These are phyloP conservation scores for Rhadinocentrus ornatus DNA, from an alignment of 2,797 vertebrate species.

Conservation along the genomic window DNA sequence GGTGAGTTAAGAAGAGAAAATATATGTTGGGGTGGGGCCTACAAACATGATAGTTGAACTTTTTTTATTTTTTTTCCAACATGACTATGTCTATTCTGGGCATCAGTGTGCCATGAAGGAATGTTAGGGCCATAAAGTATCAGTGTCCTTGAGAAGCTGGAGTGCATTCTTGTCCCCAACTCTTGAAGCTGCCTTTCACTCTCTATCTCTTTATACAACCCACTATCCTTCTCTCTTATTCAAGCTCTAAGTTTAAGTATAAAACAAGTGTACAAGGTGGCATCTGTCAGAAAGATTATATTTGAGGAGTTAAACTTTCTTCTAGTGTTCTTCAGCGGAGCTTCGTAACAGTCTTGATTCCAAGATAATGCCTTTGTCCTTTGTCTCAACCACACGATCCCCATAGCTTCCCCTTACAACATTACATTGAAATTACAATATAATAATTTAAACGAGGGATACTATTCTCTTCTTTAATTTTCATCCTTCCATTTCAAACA, in stretches of 20 bases:
- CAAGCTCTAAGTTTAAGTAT: conserved; percentile 63
- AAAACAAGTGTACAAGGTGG: conserved; percentile 72
- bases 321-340: conserved; percentile 56
- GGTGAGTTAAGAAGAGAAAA: conserved; percentile 57
- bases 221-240: conserved; percentile 52
- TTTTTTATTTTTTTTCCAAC: conserved; percentile 41
- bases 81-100: conserved; percentile 72
- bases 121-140: conserved; percentile 79
- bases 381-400: conserved; percentile 54
- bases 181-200: conserved; percentile 66
- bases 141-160: conserved; percentile 77
- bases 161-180: conserved; percentile 72
- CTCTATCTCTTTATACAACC: conserved; percentile 63
- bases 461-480: conserved; percentile 66
- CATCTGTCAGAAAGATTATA: conserved; percentile 69
- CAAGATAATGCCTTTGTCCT: conserved; percentile 62
- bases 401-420: conserved; percentile 68
- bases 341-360: conserved; percentile 69
- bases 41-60: conserved; percentile 54
- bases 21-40: conserved; percentile 52
- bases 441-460: conserved; percentile 66
- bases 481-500: conserved; percentile 67
- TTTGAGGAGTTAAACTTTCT: conserved; percentile 65
- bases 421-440: conserved; percentile 72
- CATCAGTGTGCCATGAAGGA: conserved; percentile 76